Base-by-base conservation (phyloP, 2,888 invertebrate genomes). In the Apamea epomidion region DNA sequence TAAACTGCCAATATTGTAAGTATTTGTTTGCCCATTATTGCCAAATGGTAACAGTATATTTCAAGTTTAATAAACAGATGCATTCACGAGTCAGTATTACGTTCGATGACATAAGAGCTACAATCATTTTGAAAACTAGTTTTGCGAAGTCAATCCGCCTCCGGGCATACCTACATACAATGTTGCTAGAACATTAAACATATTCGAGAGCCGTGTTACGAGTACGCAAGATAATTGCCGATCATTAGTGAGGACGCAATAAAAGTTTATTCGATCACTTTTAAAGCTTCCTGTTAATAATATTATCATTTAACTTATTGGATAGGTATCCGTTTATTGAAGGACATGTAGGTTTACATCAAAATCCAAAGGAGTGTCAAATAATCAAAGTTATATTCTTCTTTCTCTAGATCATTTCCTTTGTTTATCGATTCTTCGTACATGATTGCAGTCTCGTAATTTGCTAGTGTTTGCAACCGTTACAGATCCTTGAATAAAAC, bases 401-500 rank as follows among this genome's bases (percentile, higher is more conserved):
- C 69, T 12, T 29, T 45, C 29, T 32, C n/a, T 45, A 75, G 14
- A 45, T 21, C 2, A 45, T 67, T 32, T 45, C 5, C 48, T 72
- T 68, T 72, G 29, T 76, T 25, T 18, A 74, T 70, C 42, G n/a
- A 45, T 70, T 64, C 37, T 51, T 67, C n/a, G 4, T 64, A 58
- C 62, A 64, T 54, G 45, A 37, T 45, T 37, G 37, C 21, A 1
- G 25, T 87, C 69, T 81, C 54, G 79, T 78, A 68, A 84, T 74
- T 88, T 86, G 85, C 84, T 87, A 77, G 85, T 86, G 83, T 81
- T 80, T 86, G 82, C 82, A 89, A 86, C 73, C 64, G 82, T 84
- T 80, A 84, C 80, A 86, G 80, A 89, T 91, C 92, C 92, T 92
- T 92, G 88, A 90, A 87, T 82, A 86, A 85, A 90, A 91, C 89